Base-by-base conservation (phyloP, 1,140 invertebrate genomes). In the Aphelinus certus region DNA sequence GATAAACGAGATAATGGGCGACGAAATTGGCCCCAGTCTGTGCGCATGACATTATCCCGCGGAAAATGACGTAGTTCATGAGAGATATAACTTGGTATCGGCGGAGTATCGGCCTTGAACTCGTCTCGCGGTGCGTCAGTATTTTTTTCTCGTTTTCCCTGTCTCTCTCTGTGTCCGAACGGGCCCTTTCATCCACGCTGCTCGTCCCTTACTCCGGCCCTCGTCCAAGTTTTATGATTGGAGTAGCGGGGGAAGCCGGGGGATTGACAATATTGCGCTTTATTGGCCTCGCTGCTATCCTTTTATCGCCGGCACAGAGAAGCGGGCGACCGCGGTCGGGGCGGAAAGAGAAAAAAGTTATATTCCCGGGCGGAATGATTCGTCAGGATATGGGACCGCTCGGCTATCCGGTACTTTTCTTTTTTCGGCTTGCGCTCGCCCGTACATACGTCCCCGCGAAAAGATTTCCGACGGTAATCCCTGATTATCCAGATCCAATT, bases 401-500 rank as follows among this genome's bases (percentile, higher is more conserved):
- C 55, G 46, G 53, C 66, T 48, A 55, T 43, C 10, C 63, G 67
- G 56, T 43, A 26, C 55, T 63, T 26, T 26, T 26, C 53, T 78
- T 77, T 76, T 26, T 26, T 26, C 26, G 26, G 26, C 26, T 78
- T 78, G 64, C 62, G 73, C 64, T 77, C 72, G 51, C 62, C 9
- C 62, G 51, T 70, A 51, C 71, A 77, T 75, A 43, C 64, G 2
- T 47, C 46, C 46, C 7, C 51, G 57, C 62, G 10, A 7, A 63
- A 61, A 68, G 47, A 72, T 75, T 68, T 53, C 60, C 68, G 53
- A 51, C 51, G 46, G 77, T 79, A 79, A 79, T 79, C 77, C 75
- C 77, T 79, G 78, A 79, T 79, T 79, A 79, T 79, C 75, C 75
- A 76, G 70, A 76, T 79, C 74, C 75, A 79, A 79, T 79, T 79